Evolutionary conservation across 1,140 invertebrate species (phyloP).

Genomic region (Mamestra configurata): DNA sequence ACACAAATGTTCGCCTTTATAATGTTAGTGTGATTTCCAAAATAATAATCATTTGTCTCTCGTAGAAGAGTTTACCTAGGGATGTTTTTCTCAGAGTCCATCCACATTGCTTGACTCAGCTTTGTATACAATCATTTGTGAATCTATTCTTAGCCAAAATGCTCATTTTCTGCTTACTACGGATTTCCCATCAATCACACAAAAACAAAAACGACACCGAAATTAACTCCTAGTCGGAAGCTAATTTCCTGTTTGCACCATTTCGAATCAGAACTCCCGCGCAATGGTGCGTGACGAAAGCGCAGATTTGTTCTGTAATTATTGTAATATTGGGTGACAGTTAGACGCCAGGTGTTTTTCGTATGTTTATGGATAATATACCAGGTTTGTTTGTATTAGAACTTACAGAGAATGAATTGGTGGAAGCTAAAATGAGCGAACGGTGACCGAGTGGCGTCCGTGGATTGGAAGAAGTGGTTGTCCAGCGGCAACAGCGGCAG

Average conservation of each 20-base stretch:
- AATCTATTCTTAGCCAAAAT: no score
- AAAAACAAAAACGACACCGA: constrained; percentile 14
- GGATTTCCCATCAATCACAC: constrained; percentile 27
- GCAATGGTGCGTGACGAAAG: constrained; percentile 59
- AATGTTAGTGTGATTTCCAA: no score
- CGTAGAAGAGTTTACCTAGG: no score
- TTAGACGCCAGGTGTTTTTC: constrained; percentile 48
- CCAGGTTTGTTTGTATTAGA: not conserved
- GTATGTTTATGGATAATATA: not conserved
- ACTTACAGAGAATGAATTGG: not conserved
- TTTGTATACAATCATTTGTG: no score
- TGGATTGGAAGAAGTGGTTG: no score
- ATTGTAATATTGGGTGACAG: constrained; percentile 58
- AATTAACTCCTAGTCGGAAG: constrained; percentile 54
- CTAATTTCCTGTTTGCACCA: constrained; percentile 59
- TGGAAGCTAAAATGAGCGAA: no score
- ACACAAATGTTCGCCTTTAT: no score
- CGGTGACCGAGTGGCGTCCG: no score
- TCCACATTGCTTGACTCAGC: no score
- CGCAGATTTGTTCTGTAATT: constrained; percentile 62
- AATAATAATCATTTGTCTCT: no score
- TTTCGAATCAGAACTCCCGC: constrained; percentile 43
- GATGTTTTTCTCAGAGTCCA: no score
- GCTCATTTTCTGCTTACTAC: not conserved
- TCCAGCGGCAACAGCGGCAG: no score